phyloP scores from a whole-genome alignment of 2,888 invertebrate genomes.

The Cheilosia vulpina region DNA sequence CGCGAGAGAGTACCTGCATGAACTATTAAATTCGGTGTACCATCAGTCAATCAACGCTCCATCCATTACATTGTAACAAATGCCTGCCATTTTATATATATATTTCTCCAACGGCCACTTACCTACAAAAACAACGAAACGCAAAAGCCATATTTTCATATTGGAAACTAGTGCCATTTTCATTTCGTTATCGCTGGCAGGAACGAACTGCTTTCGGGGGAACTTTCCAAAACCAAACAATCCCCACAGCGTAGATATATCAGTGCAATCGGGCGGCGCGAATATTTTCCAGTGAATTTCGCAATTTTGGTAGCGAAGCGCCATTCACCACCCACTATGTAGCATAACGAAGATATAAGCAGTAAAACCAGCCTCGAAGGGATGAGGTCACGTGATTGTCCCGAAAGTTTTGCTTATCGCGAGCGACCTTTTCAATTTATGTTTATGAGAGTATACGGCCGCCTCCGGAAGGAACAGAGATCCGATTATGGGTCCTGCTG shows the following conservation, averaged over 20 bases:
- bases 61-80: not conserved
- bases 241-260: constrained; percentile 72
- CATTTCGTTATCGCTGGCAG: constrained; percentile 64
- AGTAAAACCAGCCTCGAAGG: constrained; percentile 48
- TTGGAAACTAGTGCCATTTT: constrained; percentile 57
- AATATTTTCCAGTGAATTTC: constrained; percentile 74
- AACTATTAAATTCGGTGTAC: no score
- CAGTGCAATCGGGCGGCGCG: constrained; percentile 69
- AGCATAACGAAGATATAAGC: not conserved
- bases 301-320: constrained; percentile 49
- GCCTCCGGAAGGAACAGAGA: constrained; percentile 63
- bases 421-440: constrained; percentile 71
- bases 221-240: constrained; percentile 68
- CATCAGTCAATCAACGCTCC: not conserved
- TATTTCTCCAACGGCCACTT: no score
- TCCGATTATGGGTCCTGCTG: constrained; percentile 69
- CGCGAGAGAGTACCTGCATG: no score
- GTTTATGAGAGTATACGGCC: constrained; percentile 67
- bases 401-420: constrained; percentile 73
- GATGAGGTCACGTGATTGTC: constrained; percentile 61
- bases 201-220: constrained; percentile 59
- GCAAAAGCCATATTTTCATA: constrained; percentile 58
- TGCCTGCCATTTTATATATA: no score
- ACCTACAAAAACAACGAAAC: constrained; percentile 3
- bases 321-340: constrained; percentile 19